phyloP scores from a whole-genome alignment of 2,113 vertebrate genomes.

The Turdus rufiventris region DNA sequence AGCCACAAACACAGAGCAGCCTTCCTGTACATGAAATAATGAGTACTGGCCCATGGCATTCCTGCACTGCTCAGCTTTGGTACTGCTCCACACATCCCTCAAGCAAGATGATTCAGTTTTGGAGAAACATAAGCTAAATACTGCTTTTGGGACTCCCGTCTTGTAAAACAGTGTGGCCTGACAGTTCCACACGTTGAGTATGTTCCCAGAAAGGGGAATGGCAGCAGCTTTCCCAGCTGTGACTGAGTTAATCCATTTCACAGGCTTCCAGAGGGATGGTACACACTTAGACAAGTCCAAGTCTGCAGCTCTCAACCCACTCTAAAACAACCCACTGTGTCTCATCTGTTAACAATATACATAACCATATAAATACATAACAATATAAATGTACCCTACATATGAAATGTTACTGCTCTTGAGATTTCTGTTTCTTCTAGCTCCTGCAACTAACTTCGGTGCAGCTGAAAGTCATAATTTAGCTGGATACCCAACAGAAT shows the following conservation, averaged over 20 bases:
- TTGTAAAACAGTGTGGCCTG: background rate
- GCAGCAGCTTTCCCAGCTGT: background rate
- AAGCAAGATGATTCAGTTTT: background rate
- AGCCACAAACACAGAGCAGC: rapidly evolving
- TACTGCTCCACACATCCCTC: background rate
- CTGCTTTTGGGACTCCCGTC: background rate
- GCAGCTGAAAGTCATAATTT: background rate
- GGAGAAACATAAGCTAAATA: background rate
- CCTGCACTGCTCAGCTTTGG: background rate
- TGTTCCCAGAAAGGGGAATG: background rate
- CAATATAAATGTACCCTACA: background rate
- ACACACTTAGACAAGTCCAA: rapidly evolving
- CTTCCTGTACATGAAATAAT: background rate
- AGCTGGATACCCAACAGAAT: background rate
- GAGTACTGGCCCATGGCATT: background rate
- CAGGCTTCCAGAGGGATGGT: background rate
- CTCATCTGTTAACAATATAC: background rate
- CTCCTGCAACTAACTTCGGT: background rate
- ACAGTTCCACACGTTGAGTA: background rate
- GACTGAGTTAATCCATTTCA: background rate
- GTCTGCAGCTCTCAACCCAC: background rate
- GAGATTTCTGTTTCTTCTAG: background rate
- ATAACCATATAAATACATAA: background rate
- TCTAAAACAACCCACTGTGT: background rate
- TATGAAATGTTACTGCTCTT: background rate